These are phyloP conservation scores for Sorex fumeus DNA, from an alignment of 2,113 vertebrate species.

Conservation along the genomic window DNA sequence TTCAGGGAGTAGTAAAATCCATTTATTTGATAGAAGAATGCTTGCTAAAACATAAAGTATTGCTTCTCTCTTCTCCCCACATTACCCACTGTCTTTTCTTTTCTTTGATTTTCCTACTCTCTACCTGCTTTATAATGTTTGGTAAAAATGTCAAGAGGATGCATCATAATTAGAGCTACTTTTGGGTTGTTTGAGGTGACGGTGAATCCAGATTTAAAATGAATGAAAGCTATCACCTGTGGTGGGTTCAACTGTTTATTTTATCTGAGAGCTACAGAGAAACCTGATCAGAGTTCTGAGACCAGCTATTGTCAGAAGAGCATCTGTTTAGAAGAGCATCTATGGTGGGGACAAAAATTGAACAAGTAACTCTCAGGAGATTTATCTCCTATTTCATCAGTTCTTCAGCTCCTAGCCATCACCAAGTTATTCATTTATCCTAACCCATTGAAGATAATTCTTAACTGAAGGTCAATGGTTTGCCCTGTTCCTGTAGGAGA, in stretches of 20 bases:
- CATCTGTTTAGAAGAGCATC: background rate
- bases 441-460: background rate
- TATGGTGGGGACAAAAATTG: background rate
- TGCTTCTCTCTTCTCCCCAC: background rate
- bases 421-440: background rate
- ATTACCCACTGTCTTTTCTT: background rate
- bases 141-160: background rate
- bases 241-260: background rate
- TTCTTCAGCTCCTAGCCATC: background rate
- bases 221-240: background rate
- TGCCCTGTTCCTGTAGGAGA: background rate
- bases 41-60: background rate
- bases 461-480: slow-evolving; percentile 47
- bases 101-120: background rate
- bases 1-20: background rate
- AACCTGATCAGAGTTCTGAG: background rate
- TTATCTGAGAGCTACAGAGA: slow-evolving; percentile 36
- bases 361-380: background rate
- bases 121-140: background rate
- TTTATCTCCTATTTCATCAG: slow-evolving; percentile 18
- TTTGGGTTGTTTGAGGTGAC: background rate
- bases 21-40: background rate
- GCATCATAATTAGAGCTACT: background rate
- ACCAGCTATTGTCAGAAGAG: background rate
- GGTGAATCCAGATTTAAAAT: background rate